A percentile compares a stretch with the other conserved stretches of the same genome.
Evolutionary conservation across 2,888 invertebrate genomes (phyloP).

Genomic region (Mactromeris polynyma): DNA sequence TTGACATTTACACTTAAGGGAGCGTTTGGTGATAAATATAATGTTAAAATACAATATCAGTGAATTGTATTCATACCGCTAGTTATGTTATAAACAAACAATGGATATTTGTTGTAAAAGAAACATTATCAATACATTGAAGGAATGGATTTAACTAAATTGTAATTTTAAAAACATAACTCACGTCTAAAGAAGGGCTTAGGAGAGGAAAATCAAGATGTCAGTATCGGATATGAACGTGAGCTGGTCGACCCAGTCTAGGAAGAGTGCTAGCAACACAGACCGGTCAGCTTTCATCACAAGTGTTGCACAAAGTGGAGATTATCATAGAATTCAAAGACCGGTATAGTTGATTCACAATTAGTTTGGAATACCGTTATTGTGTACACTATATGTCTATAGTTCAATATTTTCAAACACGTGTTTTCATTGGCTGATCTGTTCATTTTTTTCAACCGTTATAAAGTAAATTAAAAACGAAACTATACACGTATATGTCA

Average conservation of each 20-base stretch:
- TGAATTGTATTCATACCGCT: background rate
- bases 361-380: background rate
- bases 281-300: slow-evolving; percentile 48
- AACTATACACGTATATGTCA: too few species aligned
- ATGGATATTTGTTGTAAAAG: background rate
- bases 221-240: slow-evolving; percentile 59
- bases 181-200: background rate
- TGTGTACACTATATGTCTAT: background rate
- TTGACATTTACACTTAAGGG: background rate
- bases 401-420: background rate
- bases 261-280: slow-evolving; percentile 23
- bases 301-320: slow-evolving; percentile 16
- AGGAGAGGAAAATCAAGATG: slow-evolving; percentile 7
- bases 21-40: background rate
- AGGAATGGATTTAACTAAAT: background rate
- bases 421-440: too few species aligned
- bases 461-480: too few species aligned
- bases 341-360: slow-evolving; percentile 1
- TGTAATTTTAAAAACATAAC: background rate
- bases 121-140: background rate
- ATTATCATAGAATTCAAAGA: slow-evolving; percentile 14
- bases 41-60: background rate
- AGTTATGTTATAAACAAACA: background rate
- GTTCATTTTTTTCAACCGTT: too few species aligned
- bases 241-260: slow-evolving; percentile 62